phyloP scores from a whole-genome alignment of 2,113 vertebrate genomes.

The Dromiciops gliroides region DNA sequence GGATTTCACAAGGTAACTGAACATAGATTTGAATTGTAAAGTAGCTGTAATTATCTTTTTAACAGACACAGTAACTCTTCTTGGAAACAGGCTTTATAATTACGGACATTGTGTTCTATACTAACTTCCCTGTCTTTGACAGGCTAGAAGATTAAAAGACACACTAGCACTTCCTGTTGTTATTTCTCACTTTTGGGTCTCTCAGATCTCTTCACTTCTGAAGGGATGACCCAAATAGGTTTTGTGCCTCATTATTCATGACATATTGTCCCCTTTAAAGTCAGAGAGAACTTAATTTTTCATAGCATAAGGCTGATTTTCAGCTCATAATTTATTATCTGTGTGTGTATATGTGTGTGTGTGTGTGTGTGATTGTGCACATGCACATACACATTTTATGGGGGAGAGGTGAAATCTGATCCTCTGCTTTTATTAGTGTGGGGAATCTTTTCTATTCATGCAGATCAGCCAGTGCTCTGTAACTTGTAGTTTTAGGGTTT shows the following conservation, averaged over 20 bases:
- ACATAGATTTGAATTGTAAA: constrained; percentile 71
- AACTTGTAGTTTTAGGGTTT: not conserved
- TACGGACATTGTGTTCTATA: constrained; percentile 61
- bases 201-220: constrained; percentile 39
- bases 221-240: constrained; percentile 67
- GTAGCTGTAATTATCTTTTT: constrained; percentile 70
- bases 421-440: not conserved
- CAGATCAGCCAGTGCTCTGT: not conserved
- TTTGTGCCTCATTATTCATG: constrained; percentile 61
- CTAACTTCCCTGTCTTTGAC: constrained; percentile 58
- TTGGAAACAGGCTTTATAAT: constrained; percentile 65
- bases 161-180: constrained; percentile 63
- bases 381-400: not conserved
- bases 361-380: too few relatives aligned
- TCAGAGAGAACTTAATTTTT: constrained; percentile 40
- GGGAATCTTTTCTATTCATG: not conserved
- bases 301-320: constrained; percentile 42
- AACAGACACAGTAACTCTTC: constrained; percentile 64
- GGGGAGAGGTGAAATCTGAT: not conserved
- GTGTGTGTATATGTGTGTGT: too few relatives aligned
- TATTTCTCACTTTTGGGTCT: constrained; percentile 52
- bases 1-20: constrained; percentile 72
- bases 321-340: constrained; percentile 48
- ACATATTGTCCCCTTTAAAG: constrained; percentile 45
- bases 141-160: constrained; percentile 60